A percentile compares a stretch with the other conserved stretches of the same genome.
Conservation (phyloP, 2,113 vertebrate species). For the Megaceryle maxima region DNA sequence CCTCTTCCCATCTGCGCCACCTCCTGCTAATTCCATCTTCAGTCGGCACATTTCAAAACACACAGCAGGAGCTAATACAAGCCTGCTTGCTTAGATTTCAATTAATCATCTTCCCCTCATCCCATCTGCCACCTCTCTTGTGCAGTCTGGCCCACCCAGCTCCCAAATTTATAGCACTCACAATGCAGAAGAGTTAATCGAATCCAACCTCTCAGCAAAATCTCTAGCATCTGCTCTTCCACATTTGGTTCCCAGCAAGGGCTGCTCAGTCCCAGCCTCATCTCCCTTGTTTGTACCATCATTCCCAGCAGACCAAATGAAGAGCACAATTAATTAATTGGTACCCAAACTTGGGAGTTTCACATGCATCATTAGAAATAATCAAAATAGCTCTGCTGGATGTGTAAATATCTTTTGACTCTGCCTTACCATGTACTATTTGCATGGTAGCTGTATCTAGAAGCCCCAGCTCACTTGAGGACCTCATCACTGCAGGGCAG, state of each 20-base stretch:
- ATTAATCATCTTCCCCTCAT: background rate
- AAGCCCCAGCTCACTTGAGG: background rate
- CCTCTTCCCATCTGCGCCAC: background rate
- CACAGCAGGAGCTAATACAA: background rate
- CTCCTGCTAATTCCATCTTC: background rate
- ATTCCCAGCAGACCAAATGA: background rate
- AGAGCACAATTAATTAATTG: background rate
- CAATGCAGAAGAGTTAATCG: background rate
- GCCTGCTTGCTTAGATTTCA: background rate
- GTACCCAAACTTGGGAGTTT: background rate
- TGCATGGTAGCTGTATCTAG: background rate
- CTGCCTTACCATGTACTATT: background rate
- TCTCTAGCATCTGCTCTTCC: conserved; percentile 29
- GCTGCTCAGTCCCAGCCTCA: conserved; percentile 37
- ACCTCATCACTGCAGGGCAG: background rate
- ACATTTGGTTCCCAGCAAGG: background rate
- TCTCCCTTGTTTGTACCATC: background rate
- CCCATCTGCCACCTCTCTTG: conserved; percentile 26
- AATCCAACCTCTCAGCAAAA: background rate
- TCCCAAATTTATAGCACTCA: background rate
- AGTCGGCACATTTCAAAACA: background rate
- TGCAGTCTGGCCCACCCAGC: background rate
- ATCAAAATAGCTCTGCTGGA: background rate
- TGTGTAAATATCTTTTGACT: background rate
- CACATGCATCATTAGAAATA: background rate